Percentiles rank a stretch among this genome's conserved stretches.
These are phyloP conservation scores for Apis florea DNA, from an alignment of 1,140 invertebrate species.

Conservation along the genomic window DNA sequence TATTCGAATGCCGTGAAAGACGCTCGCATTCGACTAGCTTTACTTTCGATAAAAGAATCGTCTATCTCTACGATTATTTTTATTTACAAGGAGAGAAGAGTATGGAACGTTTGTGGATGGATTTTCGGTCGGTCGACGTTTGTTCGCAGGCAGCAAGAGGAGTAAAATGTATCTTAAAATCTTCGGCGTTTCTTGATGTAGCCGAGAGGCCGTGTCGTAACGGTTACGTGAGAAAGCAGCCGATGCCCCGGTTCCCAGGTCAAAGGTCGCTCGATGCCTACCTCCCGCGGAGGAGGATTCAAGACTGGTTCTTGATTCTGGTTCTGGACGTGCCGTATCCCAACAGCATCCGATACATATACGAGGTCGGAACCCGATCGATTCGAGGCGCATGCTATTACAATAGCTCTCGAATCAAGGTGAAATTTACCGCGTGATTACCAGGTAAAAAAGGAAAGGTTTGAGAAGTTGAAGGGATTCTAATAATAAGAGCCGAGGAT, in stretches of 20 bases:
- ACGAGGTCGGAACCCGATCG: slow-evolving; percentile 39
- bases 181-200: slow-evolving; percentile 50
- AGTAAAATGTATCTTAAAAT: slow-evolving; percentile 42
- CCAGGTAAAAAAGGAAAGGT: not conserved
- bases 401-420: not conserved
- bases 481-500: not conserved
- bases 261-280: slow-evolving; percentile 74
- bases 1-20: too few species aligned
- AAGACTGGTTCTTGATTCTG: slow-evolving; percentile 74
- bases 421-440: slow-evolving; percentile 10
- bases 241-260: slow-evolving; percentile 76
- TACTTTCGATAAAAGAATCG: not conserved
- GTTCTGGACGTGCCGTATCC: slow-evolving; percentile 59
- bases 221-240: slow-evolving; percentile 78
- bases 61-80: not conserved
- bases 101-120: not conserved
- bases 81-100: not conserved
- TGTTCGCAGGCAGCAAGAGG: not conserved
- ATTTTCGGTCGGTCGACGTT: not conserved
- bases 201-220: slow-evolving; percentile 66
- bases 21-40: too few species aligned
- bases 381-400: slow-evolving; percentile 10
- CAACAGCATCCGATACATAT: slow-evolving; percentile 35
- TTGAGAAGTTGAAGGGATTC: not conserved
- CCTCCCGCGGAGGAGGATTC: slow-evolving; percentile 72